Conservation (phyloP, 2,113 vertebrate species). For the Salvelinus sp. region DNA sequence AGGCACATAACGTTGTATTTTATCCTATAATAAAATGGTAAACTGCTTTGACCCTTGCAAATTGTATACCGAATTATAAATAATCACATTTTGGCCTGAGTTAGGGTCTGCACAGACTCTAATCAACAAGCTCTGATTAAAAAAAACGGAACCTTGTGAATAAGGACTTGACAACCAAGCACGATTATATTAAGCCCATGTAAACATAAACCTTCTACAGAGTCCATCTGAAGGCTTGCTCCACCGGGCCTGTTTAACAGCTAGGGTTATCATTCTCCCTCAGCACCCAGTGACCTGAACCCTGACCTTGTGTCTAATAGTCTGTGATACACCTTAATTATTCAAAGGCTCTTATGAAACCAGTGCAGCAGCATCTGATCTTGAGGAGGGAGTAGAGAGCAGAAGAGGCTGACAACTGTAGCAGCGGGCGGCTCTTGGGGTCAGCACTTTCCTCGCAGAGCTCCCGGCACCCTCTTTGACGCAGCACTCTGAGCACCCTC, state of each 20-base stretch:
- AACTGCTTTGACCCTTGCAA: too few species aligned
- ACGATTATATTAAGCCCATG: too few species aligned
- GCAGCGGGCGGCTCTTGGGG: neutral
- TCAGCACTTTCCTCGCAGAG: neutral
- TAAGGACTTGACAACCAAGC: too few species aligned
- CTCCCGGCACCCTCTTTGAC: neutral
- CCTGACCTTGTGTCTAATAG: conserved; percentile 1
- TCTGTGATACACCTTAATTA: conserved; percentile 15
- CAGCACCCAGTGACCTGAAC: neutral
- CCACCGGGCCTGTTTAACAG: neutral
- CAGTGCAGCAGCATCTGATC: neutral
- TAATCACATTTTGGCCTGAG: too few species aligned
- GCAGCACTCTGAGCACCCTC: neutral
- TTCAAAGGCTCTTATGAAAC: conserved; percentile 3
- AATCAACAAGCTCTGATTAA: too few species aligned
- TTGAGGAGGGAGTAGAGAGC: conserved; percentile 4
- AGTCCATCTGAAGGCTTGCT: neutral
- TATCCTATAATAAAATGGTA: too few species aligned
- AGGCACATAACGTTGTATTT: too few species aligned
- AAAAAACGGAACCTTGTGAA: too few species aligned
- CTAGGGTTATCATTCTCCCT: neutral
- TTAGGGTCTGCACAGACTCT: too few species aligned
- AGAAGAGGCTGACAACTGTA: neutral
- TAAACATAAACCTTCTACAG: too few species aligned
- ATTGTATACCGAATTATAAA: too few species aligned